Conservation (phyloP, 1,140 invertebrate genomes). For the Listronotus oregonensis region DNA sequence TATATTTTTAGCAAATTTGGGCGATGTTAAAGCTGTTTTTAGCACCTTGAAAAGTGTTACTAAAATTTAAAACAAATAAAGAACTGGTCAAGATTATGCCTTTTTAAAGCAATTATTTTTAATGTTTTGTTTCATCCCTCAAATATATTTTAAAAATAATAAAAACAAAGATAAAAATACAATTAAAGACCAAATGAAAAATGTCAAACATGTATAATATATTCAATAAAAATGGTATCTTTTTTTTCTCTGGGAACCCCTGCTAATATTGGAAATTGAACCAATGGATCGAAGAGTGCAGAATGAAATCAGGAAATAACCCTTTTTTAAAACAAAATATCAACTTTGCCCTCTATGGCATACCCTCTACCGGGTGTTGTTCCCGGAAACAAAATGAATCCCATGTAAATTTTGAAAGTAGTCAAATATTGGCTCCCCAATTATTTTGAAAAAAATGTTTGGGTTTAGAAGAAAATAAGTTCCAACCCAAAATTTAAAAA, state of each 20-base stretch:
- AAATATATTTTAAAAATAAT: neutral
- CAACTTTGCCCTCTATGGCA: constrained; percentile 7
- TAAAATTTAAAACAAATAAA: constrained; percentile 7
- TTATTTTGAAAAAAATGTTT: too few relatives aligned
- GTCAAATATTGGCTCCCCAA: too few relatives aligned
- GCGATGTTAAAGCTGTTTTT: constrained; percentile 20
- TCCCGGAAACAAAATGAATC: too few relatives aligned
- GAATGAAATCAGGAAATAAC: neutral
- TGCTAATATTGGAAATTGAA: neutral
- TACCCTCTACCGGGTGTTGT: too few relatives aligned
- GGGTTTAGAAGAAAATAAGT: too few relatives aligned
- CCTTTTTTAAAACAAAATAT: constrained; percentile 7
- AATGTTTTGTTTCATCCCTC: neutral
- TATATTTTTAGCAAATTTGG: constrained; percentile 21
- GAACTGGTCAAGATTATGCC: neutral
- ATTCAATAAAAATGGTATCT: constrained; percentile 1
- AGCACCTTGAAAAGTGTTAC: constrained; percentile 21
- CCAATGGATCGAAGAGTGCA: constrained; percentile 9
- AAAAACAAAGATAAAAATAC: constrained; percentile 7
- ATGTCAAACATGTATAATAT: constrained; percentile 13
- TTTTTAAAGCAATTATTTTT: neutral
- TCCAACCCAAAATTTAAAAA: too few relatives aligned
- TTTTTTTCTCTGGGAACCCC: constrained; percentile 14
- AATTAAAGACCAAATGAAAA: constrained; percentile 17
- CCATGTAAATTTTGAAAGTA: too few relatives aligned